Base-by-base conservation (phyloP, 2,113 vertebrate genomes). In the Nothoprocta pentlandii region DNA sequence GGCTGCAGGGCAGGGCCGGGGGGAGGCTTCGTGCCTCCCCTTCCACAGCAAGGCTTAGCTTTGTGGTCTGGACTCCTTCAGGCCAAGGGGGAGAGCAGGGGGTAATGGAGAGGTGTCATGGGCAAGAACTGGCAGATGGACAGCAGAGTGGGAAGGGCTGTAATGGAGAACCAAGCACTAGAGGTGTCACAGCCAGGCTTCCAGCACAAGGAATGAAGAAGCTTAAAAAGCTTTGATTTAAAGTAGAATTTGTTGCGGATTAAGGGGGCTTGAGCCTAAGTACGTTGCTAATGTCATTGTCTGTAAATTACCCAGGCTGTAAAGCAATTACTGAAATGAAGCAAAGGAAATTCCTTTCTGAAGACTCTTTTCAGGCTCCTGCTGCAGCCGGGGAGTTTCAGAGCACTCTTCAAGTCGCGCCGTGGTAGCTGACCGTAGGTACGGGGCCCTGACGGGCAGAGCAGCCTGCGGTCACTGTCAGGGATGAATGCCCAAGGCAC, bases 201-300 rank as follows among this genome's bases (percentile, higher is more conserved):
- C 70, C 56, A 32, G 19, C 54, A 73, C 68, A 87, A 89, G 49
- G 53, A 73, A 44, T 46, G 41, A 93, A 89, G 82, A 74, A 69
- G 44, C 70, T 66, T 66, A n/a, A 74, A 85, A 89, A 79, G 22
- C 62, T 91, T 94, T 74, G 77, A 66, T 87, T 70, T 3, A 4
- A 39, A 73, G 51, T 30, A 56, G 41, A 23, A 3, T 89, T 87
- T 71, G 34, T 69, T 15, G 58, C 42, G 42, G 32, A 6, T 32
- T 85, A 88, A 56, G 9, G 23, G 26, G 28, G 8, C 9, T 36
- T 77, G 39, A 80, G 21, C 11, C 34, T 74, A 80, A 86, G 32
- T 80, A 67, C 25, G 28, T 66, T n/a, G 22, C 28, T 76, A 17
- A 53, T 76, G 4, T 36, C 44, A 36, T 23, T 70, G 49, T 80